Base-by-base conservation (phyloP, 2,888 invertebrate species). In the Ischnura elegans region DNA sequence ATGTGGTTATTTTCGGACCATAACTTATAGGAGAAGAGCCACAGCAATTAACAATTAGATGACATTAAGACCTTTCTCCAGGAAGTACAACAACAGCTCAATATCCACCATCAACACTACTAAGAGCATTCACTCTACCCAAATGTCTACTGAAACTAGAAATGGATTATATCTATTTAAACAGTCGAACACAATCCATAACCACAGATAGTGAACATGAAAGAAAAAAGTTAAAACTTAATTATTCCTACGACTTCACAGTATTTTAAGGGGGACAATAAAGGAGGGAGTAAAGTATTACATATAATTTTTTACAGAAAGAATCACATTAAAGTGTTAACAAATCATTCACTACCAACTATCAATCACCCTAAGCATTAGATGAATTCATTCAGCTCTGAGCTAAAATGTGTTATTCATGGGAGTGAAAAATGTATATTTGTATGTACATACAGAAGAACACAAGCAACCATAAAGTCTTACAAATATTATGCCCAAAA, bases 71-170 rank as follows among this genome's bases (percentile, higher is more conserved):
- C 5, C 36, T 36, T 36, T 36, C 4, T 36, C 36, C 29, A 36
- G 29, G 1, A 36, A 76, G 8, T 76, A 76, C 36, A 61, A 61
- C 36, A 36, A 36, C 13, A 36, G 13, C 36, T 36, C 16, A 76
- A 10, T 76, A 36, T 36, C 5, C n/a, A 76, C 21, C 0, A n/a
- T 0, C 36, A 76, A 36, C 8, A 36, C 10, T 36, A 76, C 29
- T 36, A 76, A 36, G 36, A 76, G 76, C 76, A 76, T 76, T 76
- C 76, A 76, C 4, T 76, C 76, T 76, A 76, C 76, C 36, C 36
- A 76, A 36, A 29, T 13, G 36, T 36, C 76, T 76, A 76, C 76
- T 76, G 10, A 76, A 76, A 36, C 36, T 36, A 76, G 36, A 76
- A 76, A 76, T 61, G 29, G 36, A 36, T 76, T n/a, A 61, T 19